Evolutionary conservation across 53 echinoderm and acorn worm species (phyloP).

Genomic region (Henricia sp.): DNA sequence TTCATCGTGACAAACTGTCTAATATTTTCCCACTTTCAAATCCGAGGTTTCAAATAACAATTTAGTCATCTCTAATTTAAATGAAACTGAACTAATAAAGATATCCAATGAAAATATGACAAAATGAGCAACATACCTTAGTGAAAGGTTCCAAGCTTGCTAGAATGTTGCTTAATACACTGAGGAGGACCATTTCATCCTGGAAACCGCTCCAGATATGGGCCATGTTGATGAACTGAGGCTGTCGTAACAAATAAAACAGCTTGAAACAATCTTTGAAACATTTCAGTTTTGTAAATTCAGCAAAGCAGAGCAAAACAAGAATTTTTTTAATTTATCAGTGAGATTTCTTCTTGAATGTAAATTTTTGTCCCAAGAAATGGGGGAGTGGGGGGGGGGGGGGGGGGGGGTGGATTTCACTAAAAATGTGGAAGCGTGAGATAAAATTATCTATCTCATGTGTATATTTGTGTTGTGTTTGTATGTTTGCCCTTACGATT

Average conservation of each 20-base stretch:
- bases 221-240: constrained; percentile 98
- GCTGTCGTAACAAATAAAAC: no score
- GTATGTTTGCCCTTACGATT: no score
- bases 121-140: constrained; percentile 67
- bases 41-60: not conserved
- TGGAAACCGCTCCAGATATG: constrained; percentile 99
- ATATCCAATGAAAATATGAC: no score
- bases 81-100: not conserved
- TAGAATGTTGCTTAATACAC: constrained; percentile 96
- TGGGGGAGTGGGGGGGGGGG: not conserved
- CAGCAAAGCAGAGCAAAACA: no score
- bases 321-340: no score
- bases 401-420: not conserved
- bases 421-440: no score
- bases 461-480: no score
- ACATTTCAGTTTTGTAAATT: no score
- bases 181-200: constrained; percentile 98
- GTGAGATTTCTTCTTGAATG: not conserved
- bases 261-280: no score
- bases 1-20: no score
- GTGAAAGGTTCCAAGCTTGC: constrained; percentile 97
- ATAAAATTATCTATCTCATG: no score
- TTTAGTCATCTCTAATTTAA: not conserved
- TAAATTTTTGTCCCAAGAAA: not conserved
- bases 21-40: no score